A percentile compares a stretch with the other conserved stretches of the same genome.
Evolutionary conservation across 2,797 vertebrate genomes (phyloP).

Genomic region (Acipenser transmontanus): DNA sequence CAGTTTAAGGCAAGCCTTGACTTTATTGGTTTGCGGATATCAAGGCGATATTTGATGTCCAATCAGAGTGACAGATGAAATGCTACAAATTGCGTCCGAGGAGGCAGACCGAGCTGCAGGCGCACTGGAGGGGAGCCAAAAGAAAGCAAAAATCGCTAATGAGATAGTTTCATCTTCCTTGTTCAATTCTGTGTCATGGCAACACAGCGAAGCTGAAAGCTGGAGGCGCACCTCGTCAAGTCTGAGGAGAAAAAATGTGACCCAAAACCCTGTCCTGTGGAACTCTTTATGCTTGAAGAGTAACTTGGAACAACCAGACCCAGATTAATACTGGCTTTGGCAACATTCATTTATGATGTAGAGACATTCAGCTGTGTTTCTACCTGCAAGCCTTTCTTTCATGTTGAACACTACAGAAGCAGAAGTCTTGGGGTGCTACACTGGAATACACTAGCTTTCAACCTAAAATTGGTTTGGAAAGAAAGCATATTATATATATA

Average conservation of each 20-base stretch:
- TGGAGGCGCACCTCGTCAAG: neutral
- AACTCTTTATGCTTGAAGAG: too few species aligned
- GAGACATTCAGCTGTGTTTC: neutral
- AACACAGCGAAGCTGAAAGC: neutral
- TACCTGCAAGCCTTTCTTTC: neutral
- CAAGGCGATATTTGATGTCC: constrained; percentile 23
- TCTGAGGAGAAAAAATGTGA: constrained; percentile 5
- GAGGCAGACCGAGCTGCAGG: constrained; percentile 29
- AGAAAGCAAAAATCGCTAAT: constrained; percentile 45
- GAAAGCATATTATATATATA: constrained; percentile 18
- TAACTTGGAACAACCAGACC: too few species aligned
- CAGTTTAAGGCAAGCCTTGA: constrained; percentile 36
- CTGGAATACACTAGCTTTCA: constrained; percentile 23
- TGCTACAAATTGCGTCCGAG: constrained; percentile 31
- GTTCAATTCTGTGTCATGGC: constrained; percentile 16
- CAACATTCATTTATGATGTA: too few species aligned
- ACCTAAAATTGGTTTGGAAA: constrained; percentile 7
- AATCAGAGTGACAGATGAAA: constrained; percentile 35
- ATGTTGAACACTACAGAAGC: constrained; percentile 20
- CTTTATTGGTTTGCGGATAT: constrained; percentile 32
- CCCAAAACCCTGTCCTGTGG: neutral
- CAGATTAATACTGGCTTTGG: too few species aligned
- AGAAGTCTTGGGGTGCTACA: constrained; percentile 15
- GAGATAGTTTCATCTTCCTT: constrained; percentile 43
- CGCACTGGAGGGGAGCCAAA: constrained; percentile 40